phyloP scores from a whole-genome alignment of 2,113 vertebrate species.

The Planiliza haematocheilus region DNA sequence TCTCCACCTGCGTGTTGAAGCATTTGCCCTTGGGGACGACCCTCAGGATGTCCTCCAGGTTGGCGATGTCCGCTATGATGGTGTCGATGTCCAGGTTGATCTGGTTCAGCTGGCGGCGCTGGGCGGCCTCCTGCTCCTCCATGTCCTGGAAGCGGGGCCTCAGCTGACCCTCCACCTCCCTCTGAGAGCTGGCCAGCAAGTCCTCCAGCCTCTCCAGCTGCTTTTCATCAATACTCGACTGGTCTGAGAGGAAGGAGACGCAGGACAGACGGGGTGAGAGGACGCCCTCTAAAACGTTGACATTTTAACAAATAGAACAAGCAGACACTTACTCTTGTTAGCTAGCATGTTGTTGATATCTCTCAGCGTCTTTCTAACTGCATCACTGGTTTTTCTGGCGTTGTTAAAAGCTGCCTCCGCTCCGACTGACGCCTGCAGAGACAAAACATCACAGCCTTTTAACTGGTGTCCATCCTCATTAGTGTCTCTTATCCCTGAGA shows the following conservation, averaged over 20 bases:
- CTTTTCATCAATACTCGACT: constrained; percentile 75
- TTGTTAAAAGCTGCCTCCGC: constrained; percentile 65
- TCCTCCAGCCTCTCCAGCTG: constrained; percentile 76
- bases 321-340: constrained; percentile 80
- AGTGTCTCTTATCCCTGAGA: background rate
- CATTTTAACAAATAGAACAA: too few species aligned
- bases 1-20: constrained; percentile 89
- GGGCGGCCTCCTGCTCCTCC: constrained; percentile 77
- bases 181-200: constrained; percentile 63
- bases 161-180: constrained; percentile 76
- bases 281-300: too few species aligned
- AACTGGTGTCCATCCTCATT: background rate
- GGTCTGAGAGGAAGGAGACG: constrained; percentile 72
- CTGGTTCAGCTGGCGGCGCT: constrained; percentile 66
- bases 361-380: constrained; percentile 75
- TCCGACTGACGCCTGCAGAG: constrained; percentile 52
- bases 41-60: constrained; percentile 88
- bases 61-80: constrained; percentile 88
- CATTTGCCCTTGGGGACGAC: constrained; percentile 86
- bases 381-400: constrained; percentile 70
- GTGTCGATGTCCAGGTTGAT: constrained; percentile 85
- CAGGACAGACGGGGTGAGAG: background rate
- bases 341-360: constrained; percentile 82
- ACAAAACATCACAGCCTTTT: background rate
- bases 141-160: constrained; percentile 80